Conservation (phyloP, 2,888 invertebrate genomes). For the Scaptomyza caliginosa region DNA sequence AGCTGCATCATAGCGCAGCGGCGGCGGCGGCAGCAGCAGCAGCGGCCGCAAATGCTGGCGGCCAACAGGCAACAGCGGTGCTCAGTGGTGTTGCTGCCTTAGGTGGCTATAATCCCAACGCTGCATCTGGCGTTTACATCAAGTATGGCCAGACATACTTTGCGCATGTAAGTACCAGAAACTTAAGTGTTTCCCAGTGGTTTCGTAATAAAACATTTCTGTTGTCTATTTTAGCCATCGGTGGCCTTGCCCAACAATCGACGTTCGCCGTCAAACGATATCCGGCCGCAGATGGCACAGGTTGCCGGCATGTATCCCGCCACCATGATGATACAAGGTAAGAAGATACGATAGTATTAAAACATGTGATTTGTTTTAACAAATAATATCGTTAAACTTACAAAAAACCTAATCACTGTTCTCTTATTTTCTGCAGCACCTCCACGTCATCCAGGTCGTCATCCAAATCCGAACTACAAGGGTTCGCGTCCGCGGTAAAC, state of each 20-base stretch:
- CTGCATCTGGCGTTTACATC: constrained; percentile 84
- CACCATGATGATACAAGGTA: constrained; percentile 84
- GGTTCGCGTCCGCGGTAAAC: constrained; percentile 82
- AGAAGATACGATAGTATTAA: constrained; percentile 5
- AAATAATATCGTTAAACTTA: neutral
- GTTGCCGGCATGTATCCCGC: constrained; percentile 84
- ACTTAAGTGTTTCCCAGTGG: neutral
- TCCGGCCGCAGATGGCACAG: constrained; percentile 83
- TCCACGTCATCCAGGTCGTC: constrained; percentile 83
- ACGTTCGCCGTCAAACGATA: constrained; percentile 83
- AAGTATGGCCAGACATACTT: constrained; percentile 84
- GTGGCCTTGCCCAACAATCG: constrained; percentile 83
- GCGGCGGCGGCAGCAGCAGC: constrained; percentile 78
- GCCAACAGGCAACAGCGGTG: constrained; percentile 72
- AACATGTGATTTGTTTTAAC: too few species aligned
- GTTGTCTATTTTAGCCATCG: constrained; percentile 74
- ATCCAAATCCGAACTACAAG: constrained; percentile 84
- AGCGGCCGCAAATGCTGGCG: constrained; percentile 73
- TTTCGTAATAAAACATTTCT: neutral
- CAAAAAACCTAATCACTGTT: neutral
- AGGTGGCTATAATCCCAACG: constrained; percentile 85
- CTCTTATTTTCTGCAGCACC: constrained; percentile 63
- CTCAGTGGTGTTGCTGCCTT: constrained; percentile 80
- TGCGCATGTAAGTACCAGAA: constrained; percentile 81
- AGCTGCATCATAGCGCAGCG: constrained; percentile 69